Evolutionary conservation across 2,888 invertebrate genomes (phyloP).

Genomic region (Cosmia pyralina): DNA sequence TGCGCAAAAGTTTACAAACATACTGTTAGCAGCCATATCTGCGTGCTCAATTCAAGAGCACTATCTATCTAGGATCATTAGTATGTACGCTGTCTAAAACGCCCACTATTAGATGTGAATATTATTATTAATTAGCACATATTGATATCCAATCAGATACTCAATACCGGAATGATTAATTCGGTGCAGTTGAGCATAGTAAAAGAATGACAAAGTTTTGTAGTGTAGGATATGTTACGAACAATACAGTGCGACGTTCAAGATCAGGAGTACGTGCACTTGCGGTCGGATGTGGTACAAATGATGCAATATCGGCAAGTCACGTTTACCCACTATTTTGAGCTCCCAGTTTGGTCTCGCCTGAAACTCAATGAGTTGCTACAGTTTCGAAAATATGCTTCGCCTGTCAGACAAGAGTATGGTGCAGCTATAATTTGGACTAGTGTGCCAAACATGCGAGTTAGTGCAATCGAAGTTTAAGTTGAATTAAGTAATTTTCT

Average conservation of each 20-base stretch:
- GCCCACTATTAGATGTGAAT: conserved; percentile 34
- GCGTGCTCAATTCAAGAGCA: background rate
- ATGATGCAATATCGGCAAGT: conserved; percentile 77
- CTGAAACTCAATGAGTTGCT: conserved; percentile 66
- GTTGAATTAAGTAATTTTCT: no score
- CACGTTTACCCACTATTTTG: conserved; percentile 81
- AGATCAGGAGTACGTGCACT: conserved; percentile 56
- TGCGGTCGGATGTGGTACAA: conserved; percentile 64
- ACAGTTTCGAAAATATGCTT: conserved; percentile 56
- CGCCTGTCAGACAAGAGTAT: conserved; percentile 7
- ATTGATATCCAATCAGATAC: conserved; percentile 29
- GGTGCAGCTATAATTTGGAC: background rate
- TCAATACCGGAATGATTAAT: conserved; percentile 40
- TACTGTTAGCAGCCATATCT: background rate
- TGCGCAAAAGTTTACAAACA: background rate
- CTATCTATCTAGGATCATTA: conserved; percentile 33
- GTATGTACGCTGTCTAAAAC: conserved; percentile 25
- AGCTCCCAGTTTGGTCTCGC: conserved; percentile 67
- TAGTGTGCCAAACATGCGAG: background rate
- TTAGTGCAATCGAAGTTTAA: background rate
- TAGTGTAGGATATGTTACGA: conserved; percentile 19
- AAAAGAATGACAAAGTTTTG: conserved; percentile 45
- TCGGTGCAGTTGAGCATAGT: conserved; percentile 4
- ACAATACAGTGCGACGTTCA: conserved; percentile 45
- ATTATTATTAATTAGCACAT: conserved; percentile 31